phyloP scores from a whole-genome alignment of 2,797 vertebrate species.

The Acanthurus lineatus region DNA sequence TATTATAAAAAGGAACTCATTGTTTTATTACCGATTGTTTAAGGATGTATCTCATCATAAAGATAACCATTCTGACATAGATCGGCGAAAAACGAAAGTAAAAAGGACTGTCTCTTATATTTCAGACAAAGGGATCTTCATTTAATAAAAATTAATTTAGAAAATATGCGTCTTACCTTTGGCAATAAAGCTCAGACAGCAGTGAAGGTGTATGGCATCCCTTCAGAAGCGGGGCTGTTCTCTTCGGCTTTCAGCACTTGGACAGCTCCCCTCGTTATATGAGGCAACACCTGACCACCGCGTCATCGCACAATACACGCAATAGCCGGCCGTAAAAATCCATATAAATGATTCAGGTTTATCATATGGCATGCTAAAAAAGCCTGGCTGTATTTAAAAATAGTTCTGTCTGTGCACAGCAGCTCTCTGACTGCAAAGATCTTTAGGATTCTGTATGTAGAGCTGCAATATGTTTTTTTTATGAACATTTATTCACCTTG shows the following conservation, averaged over 20 bases:
- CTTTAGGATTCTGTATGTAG: constrained; percentile 11
- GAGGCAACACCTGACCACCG: constrained; percentile 84
- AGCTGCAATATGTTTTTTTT: background rate
- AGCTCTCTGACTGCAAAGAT: constrained; percentile 21
- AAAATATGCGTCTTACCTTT: constrained; percentile 76
- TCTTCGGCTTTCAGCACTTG: constrained; percentile 86
- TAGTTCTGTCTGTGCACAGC: constrained; percentile 60
- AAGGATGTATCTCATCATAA: background rate
- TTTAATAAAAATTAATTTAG: background rate
- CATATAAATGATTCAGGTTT: constrained; percentile 80
- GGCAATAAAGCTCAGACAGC: constrained; percentile 80
- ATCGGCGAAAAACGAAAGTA: background rate
- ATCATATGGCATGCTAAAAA: constrained; percentile 69
- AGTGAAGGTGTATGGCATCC: constrained; percentile 80
- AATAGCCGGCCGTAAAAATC: constrained; percentile 69
- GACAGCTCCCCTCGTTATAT: constrained; percentile 87
- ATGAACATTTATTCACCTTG: background rate
- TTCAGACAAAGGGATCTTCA: background rate
- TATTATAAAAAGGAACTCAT: background rate
- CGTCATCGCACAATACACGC: constrained; percentile 85
- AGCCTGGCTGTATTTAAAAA: constrained; percentile 63
- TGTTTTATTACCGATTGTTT: background rate
- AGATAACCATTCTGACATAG: background rate
- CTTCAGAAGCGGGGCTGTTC: constrained; percentile 73
- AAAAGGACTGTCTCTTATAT: background rate